phyloP scores from a whole-genome alignment of 2,113 vertebrate species.

The Girardinichthys multiradiatus region DNA sequence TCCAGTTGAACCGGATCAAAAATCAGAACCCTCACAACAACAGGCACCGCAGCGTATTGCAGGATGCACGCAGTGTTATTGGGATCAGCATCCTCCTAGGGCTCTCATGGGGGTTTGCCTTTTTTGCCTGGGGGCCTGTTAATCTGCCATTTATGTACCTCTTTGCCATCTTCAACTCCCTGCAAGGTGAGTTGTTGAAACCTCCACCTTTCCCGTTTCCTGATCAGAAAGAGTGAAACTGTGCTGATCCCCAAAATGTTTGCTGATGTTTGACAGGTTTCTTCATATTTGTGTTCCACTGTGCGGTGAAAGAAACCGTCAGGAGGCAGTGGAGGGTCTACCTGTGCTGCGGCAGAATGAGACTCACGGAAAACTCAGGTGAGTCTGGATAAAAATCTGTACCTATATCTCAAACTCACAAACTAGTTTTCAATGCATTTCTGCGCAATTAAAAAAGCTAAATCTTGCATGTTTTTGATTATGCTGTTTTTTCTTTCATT shows the following conservation, averaged over 20 bases:
- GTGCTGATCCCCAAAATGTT: background rate
- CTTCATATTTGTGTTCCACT: conserved; percentile 97
- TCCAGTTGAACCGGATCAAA: conserved; percentile 92
- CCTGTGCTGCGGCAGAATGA: conserved; percentile 91
- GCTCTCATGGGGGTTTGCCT: conserved; percentile 95
- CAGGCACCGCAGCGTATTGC: conserved; percentile 85
- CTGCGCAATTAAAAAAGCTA: background rate
- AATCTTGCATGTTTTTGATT: too few relatives aligned
- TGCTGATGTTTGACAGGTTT: conserved; percentile 82
- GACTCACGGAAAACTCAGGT: conserved; percentile 92
- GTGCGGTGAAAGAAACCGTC: conserved; percentile 92
- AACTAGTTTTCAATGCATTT: background rate
- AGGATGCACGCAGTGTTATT: conserved; percentile 87
- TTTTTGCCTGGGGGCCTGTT: conserved; percentile 91
- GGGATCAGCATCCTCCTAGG: conserved; percentile 92
- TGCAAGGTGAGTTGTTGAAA: conserved; percentile 86
- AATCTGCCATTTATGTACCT: conserved; percentile 92
- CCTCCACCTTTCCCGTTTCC: background rate
- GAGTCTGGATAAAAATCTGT: background rate
- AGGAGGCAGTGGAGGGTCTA: conserved; percentile 92
- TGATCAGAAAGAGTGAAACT: background rate
- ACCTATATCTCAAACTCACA: background rate
- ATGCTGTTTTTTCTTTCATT: background rate
- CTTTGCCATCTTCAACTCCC: conserved; percentile 93
- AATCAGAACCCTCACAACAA: conserved; percentile 89